phyloP scores from a whole-genome alignment of 2,888 invertebrate species.

The Notocelia uddmanniana region DNA sequence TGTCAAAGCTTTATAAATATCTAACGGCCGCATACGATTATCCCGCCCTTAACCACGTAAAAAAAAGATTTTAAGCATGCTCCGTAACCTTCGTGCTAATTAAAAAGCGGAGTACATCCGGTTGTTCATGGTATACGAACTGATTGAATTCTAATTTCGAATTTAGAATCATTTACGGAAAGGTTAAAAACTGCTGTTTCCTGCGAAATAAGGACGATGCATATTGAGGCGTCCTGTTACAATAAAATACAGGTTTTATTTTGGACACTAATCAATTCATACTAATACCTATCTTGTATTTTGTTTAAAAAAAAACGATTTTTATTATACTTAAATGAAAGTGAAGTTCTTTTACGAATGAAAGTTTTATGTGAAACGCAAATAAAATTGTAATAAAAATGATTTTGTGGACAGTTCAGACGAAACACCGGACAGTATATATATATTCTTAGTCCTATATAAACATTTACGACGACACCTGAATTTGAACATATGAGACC shows the following conservation, averaged over 20 bases:
- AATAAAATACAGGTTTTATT: constrained; percentile 26
- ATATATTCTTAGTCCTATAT: too few species aligned
- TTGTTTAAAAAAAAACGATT: neutral
- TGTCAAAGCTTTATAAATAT: constrained; percentile 67
- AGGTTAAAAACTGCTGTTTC: constrained; percentile 70
- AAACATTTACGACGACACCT: too few species aligned
- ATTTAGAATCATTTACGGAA: constrained; percentile 70
- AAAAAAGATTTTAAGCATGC: constrained; percentile 61
- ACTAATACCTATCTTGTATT: neutral
- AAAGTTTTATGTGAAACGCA: neutral
- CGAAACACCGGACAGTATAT: neutral
- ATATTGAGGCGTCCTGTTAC: constrained; percentile 46
- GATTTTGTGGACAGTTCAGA: neutral
- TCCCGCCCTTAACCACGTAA: constrained; percentile 56
- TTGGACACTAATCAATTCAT: neutral
- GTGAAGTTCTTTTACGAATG: neutral
- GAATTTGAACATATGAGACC: too few species aligned
- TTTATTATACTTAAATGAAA: neutral
- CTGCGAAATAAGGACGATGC: constrained; percentile 68
- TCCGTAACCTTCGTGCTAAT: constrained; percentile 80
- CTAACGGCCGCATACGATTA: constrained; percentile 59
- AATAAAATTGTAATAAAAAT: neutral
- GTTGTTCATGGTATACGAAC: constrained; percentile 67
- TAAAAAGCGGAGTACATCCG: constrained; percentile 77
- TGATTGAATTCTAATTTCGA: constrained; percentile 79